Base-by-base conservation (phyloP, 2,888 invertebrate species). In the Lepidocyrtoides sp. region DNA sequence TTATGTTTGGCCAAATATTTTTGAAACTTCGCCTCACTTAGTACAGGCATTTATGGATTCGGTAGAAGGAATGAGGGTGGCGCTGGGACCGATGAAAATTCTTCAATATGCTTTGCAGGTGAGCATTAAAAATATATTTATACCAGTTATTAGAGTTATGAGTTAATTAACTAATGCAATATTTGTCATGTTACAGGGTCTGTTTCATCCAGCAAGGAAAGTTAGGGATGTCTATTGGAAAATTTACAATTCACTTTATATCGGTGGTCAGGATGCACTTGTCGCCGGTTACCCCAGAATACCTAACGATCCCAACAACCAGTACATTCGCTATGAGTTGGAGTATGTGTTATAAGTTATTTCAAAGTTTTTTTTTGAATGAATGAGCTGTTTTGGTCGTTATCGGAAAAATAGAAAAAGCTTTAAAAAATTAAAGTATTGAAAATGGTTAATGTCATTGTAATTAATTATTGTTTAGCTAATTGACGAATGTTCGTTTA, bases 181-280 rank as follows among this genome's bases (percentile, higher is more conserved):
- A n/a, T n/a, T n/a, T n/a, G n/a, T n/a, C n/a, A n/a, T n/a, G n/a
- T n/a, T n/a, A n/a, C 96, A 98, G 97, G 99, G 99, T 48, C 96
- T 99, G 72, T 99, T 99, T 95, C 99, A 99, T 96, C 99, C 99
- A 0, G 99, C 99, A 7, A 96, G 99, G 89, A 99, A 99, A 96
- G 99, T 99, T 0, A 97, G 99, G 36, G 99, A 99, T 95, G 99
- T 99, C 0, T 99, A 99, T 95, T 99, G 99, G 99, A 99, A 99
- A 96, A 99, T 99, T 94, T 99, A 99, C 96, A 99, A 99, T 96
- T 99, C 99, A 0, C 96, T 99, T 84, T 99, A 99, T 95, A 99
- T 99, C 94, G 99, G 99, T 32, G 99, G 99, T 7, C 99, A 99
- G 95, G 99, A 99, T 95, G 98, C 99, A 0, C 96, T 99, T 83